A percentile compares a stretch with the other conserved stretches of the same genome.
Evolutionary conservation across 2,113 vertebrate species (phyloP).

Genomic region (Cairina moschata): DNA sequence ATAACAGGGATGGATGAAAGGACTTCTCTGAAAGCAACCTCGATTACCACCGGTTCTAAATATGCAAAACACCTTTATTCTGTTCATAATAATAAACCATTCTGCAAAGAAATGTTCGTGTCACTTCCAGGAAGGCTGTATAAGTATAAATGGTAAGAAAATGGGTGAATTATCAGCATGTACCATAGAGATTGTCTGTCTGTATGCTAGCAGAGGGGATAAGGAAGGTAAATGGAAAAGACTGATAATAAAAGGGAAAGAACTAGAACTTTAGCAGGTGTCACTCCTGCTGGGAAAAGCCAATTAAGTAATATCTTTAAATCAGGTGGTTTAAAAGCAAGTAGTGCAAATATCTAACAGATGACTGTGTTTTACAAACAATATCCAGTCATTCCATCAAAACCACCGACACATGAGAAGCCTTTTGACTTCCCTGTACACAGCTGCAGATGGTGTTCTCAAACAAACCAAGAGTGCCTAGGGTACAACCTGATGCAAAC

Average conservation of each 20-base stretch:
- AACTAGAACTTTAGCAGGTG: background rate
- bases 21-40: background rate
- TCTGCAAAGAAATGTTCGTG: background rate
- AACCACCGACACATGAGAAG: slow-evolving; percentile 13
- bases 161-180: background rate
- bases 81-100: background rate
- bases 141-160: background rate
- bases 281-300: slow-evolving; percentile 1
- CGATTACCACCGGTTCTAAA: background rate
- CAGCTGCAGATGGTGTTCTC: background rate
- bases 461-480: background rate
- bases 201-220: background rate
- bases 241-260: background rate
- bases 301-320: background rate
- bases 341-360: slow-evolving; percentile 18
- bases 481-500: background rate
- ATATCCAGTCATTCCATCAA: slow-evolving; percentile 3
- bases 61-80: slow-evolving; percentile 41
- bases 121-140: slow-evolving; percentile 35
- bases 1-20: background rate
- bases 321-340: slow-evolving; percentile 44
- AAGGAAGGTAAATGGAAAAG: background rate
- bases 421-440: background rate
- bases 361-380: slow-evolving; percentile 16
- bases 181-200: background rate